phyloP scores from a whole-genome alignment of 2,797 vertebrate genomes.

The Argya squamiceps region DNA sequence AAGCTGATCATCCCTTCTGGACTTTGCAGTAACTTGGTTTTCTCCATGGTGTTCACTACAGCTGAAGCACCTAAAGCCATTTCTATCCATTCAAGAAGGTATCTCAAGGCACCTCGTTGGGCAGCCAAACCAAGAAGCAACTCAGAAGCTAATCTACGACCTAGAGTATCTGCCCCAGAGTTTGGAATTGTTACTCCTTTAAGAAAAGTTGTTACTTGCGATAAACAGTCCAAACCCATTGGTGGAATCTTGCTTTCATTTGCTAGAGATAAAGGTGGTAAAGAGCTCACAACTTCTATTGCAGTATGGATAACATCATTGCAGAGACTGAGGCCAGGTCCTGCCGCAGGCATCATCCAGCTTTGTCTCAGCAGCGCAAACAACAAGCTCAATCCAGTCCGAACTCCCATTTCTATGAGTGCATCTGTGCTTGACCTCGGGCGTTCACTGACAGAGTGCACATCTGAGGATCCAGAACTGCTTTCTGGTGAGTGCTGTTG shows the following conservation, averaged over 20 bases:
- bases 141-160: constrained; percentile 92
- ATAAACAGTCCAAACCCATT: constrained; percentile 96
- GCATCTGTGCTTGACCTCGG: constrained; percentile 95
- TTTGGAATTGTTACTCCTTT: constrained; percentile 97
- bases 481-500: constrained; percentile 94
- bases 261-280: constrained; percentile 93
- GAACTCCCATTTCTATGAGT: constrained; percentile 98
- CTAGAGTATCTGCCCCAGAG: constrained; percentile 93
- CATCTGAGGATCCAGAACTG: constrained; percentile 86
- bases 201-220: constrained; percentile 94
- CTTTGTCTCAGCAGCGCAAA: constrained; percentile 97
- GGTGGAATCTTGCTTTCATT: constrained; percentile 99
- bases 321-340: constrained; percentile 89
- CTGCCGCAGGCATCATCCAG: constrained; percentile 90
- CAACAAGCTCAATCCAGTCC: constrained; percentile 93
- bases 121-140: constrained; percentile 93
- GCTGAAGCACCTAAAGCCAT: constrained; percentile 95
- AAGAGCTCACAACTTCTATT: constrained; percentile 94
- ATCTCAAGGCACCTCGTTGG: constrained; percentile 93
- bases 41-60: constrained; percentile 89
- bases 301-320: constrained; percentile 97
- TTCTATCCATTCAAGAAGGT: constrained; percentile 97
- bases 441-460: constrained; percentile 92
- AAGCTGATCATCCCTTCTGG: constrained; percentile 95
- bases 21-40: constrained; percentile 78